Percentiles rank a stretch among this genome's conserved stretches.
Evolutionary conservation across 2,888 invertebrate species (phyloP).

Genomic region (Eupithecia insigniata): DNA sequence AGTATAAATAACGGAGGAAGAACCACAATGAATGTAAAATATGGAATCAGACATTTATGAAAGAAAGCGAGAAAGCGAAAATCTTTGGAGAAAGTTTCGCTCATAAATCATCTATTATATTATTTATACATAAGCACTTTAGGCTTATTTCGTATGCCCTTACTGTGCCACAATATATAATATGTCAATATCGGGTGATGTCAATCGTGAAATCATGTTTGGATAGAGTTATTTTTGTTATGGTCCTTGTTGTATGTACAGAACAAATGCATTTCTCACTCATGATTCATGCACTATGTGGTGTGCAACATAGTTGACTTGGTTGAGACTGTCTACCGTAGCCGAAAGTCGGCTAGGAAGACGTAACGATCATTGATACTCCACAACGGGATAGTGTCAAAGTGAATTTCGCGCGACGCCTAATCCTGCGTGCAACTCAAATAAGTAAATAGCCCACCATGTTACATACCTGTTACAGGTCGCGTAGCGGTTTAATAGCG

Average conservation of each 20-base stretch:
- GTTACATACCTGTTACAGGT: background rate
- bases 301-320: too few species aligned
- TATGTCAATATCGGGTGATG: background rate
- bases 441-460: background rate
- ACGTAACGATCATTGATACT: too few species aligned
- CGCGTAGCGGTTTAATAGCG: too few species aligned
- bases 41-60: slow-evolving; percentile 19
- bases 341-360: too few species aligned
- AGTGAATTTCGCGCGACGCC: background rate
- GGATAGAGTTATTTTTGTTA: background rate
- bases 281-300: too few species aligned
- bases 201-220: background rate
- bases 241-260: background rate
- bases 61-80: slow-evolving; percentile 20
- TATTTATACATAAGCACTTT: background rate
- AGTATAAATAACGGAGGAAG: background rate
- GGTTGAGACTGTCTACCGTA: too few species aligned
- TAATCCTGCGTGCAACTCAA: background rate
- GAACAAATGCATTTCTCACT: background rate
- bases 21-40: slow-evolving; percentile 5
- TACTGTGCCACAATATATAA: background rate
- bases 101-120: slow-evolving; percentile 1
- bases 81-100: slow-evolving; percentile 14
- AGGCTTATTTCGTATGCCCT: background rate
- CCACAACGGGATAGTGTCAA: too few species aligned